Conservation (phyloP, 2,888 invertebrate genomes). For the Parthenolecanium corni region DNA sequence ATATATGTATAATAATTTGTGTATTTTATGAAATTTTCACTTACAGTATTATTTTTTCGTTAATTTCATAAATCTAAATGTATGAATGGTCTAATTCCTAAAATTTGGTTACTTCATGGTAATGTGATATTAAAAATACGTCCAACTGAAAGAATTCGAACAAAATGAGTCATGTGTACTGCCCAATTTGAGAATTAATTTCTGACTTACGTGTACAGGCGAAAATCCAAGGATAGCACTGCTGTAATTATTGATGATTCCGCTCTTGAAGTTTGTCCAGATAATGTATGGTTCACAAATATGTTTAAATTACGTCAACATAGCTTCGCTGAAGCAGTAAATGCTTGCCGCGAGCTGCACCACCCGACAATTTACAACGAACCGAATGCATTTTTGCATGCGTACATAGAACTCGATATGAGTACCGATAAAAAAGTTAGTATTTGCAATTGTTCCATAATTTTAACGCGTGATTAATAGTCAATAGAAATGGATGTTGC, state of each 20-base stretch:
- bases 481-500: too few relatives aligned
- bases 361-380: conserved; percentile 70
- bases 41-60: too few relatives aligned
- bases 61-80: too few relatives aligned
- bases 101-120: too few relatives aligned
- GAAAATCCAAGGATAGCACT: not conserved
- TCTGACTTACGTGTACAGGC: too few relatives aligned
- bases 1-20: too few relatives aligned
- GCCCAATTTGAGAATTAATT: too few relatives aligned
- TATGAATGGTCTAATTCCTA: too few relatives aligned
- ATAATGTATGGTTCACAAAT: conserved; percentile 52
- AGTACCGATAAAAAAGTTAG: conserved; percentile 49
- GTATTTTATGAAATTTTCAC: too few relatives aligned
- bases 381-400: conserved; percentile 56
- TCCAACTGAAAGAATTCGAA: not conserved
- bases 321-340: conserved; percentile 61
- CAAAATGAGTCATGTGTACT: not conserved
- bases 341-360: conserved; percentile 66
- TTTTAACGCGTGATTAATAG: too few relatives aligned
- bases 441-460: too few relatives aligned
- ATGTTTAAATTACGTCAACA: conserved; percentile 51
- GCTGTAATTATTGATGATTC: not conserved
- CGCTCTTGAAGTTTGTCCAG: conserved; percentile 40
- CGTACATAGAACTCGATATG: conserved; percentile 71
- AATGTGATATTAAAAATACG: not conserved